Base-by-base conservation (phyloP, 2,113 vertebrate genomes). In the Spea multiplicata region DNA sequence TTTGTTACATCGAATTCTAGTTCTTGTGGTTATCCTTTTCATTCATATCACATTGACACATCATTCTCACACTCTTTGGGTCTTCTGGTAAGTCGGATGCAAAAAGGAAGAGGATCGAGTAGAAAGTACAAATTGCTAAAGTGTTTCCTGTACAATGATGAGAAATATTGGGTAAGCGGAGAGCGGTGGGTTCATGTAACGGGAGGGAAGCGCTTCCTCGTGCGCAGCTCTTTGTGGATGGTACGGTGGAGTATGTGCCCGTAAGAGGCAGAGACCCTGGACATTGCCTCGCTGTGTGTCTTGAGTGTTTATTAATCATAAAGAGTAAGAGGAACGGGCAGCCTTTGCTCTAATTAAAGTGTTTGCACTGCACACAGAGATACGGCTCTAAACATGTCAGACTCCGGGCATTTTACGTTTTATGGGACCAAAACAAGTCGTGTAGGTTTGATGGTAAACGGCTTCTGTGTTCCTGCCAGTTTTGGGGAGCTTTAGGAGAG, bases 81-180 rank as follows among this genome's bases (percentile, higher is more conserved):
- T 9, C 50, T 80, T 80, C 77, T 67, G 77, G 77, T 80, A 80
- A 80, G n/a, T 44, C 59, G 13, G 8, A 44, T 30, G 16, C 9
- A 48, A 79, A 66, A 79, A 65, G 77, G 71, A 67, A 78, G 45
- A 46, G 3, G 30, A 48, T 59, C 30, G 30, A 48, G 71, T 80
- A 44, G 44, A 55, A 17, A 64, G 52, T 66, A 68, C 76, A 73
- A 55, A 71, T 71, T 71, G 69, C 69, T 10, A 71, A 14, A 30
- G 70, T 44, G 59, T 73, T 73, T 80, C 77, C 77, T 80, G 77
- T 49, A 47, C 71, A 59, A 49, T 68, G 61, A 73, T 80, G 71
- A 55, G 77, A 80, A 79, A 57, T 80, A 67, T 80, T 80, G 71
- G 61, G 77, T 6, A 80, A 80, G 12, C 14, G 0, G 12, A 44